Evolutionary conservation across 2,888 invertebrate species (phyloP), one percentile per base, ranked within the genome.

Genomic region (Apodemia duryi): DNA sequence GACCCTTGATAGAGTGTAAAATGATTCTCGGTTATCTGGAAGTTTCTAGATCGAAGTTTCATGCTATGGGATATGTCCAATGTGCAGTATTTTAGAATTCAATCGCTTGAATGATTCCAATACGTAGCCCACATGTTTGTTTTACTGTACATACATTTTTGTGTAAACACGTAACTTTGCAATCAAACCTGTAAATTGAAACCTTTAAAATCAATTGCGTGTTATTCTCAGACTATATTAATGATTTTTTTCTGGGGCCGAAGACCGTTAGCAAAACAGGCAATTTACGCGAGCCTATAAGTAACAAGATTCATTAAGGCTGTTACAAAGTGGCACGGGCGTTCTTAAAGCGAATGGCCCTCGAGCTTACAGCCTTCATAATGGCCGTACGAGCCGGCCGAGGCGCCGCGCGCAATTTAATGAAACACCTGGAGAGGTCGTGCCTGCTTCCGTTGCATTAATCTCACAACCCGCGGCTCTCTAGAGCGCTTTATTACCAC

Each of bases 301-400:
- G 91, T 90, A 91, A 90, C 90, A 85, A 88, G 89, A 90, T 91
- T 91, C 89, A 91, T 91, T 91, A 91, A 88, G 84, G 85, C 82
- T 80, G 88, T 90, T 90, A 91, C 91, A 91, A 90, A 91, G 91
- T 91, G 86, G 88, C 86, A 83, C 87, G 79, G 84, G 82, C 88
- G 88, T 88, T 90, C 91, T 91, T 91, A 88, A 88, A 91, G 89
- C 88, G 90, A 91, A 91, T 91, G 88, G 89, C 90, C 83, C 90
- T 91, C 84, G 84, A 91, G 90, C 84, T 86, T 85, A 88, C 89
- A 86, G 85, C 88, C 77, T 84, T 88, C 89, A 89, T 91, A 91
- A 91, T 88, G 86, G 85, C 80, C 84, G 84, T 86, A 84, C 84
- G 86, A 85, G 85, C 79, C 79, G 86, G 83, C 82, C 84, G 83